Evolutionary conservation across 2,113 vertebrate species (phyloP).

Genomic region (Guaruba guarouba): DNA sequence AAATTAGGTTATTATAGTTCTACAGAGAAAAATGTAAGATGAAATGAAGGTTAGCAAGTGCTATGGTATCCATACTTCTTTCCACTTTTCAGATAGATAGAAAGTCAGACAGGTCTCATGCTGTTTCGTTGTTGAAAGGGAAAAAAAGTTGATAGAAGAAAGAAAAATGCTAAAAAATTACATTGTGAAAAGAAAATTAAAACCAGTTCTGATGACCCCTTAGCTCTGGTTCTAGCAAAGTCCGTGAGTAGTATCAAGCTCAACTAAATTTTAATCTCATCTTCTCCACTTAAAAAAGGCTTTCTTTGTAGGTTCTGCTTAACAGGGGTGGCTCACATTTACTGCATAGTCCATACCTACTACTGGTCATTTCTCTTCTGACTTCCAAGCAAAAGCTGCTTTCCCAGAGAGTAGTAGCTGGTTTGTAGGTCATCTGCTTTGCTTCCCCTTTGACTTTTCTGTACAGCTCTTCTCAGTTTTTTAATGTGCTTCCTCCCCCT

Average conservation of each 20-base stretch:
- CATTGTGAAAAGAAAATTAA: background rate
- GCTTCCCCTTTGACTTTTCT: slow-evolving; percentile 10
- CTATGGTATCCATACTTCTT: background rate
- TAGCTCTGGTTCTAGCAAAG: background rate
- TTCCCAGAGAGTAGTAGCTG: background rate
- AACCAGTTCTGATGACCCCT: background rate
- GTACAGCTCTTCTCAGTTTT: background rate
- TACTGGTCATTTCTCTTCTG: background rate
- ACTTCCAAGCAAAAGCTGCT: background rate
- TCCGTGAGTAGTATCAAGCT: background rate
- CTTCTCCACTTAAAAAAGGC: background rate
- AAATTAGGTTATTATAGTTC: background rate
- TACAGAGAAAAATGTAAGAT: background rate
- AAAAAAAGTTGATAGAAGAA: background rate
- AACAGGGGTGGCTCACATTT: background rate
- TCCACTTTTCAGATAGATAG: background rate
- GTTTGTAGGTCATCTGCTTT: slow-evolving; percentile 36
- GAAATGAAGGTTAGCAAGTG: background rate
- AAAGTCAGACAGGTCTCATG: background rate
- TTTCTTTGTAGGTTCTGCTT: background rate
- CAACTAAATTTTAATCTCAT: background rate
- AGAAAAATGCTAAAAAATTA: background rate
- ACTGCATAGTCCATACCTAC: background rate
- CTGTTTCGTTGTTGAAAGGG: background rate
- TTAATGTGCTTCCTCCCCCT: background rate